These are phyloP conservation scores for Brienomyrus longianalis DNA, from an alignment of 2,113 vertebrate genomes.

Conservation along the genomic window DNA sequence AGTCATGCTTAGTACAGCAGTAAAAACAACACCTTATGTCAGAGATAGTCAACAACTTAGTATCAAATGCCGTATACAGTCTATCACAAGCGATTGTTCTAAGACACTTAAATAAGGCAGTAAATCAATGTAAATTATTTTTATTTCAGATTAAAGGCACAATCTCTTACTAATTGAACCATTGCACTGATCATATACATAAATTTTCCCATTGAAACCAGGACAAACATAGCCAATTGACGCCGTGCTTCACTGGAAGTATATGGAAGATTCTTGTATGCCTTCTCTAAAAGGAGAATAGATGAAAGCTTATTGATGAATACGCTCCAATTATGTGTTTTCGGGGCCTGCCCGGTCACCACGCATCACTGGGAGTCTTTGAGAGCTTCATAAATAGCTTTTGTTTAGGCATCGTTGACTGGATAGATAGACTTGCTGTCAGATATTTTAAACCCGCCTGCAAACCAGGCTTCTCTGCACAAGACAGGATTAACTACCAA, in stretches of 20 bases:
- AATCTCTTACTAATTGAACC: background rate
- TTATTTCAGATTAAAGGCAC: background rate
- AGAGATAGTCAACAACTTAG: background rate
- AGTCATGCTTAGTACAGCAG: constrained; percentile 18
- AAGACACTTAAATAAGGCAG: background rate
- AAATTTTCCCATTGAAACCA: background rate
- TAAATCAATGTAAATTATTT: background rate
- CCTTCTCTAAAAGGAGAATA: background rate
- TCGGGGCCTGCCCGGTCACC: background rate
- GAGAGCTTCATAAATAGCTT: background rate
- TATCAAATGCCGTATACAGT: background rate
- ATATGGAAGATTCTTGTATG: background rate
- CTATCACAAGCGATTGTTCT: background rate
- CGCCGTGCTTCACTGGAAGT: background rate
- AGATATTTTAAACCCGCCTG: background rate
- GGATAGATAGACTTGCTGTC: background rate
- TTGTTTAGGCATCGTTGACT: background rate
- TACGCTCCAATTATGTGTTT: background rate
- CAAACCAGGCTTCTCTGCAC: background rate
- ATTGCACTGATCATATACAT: background rate
- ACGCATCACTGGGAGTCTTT: background rate
- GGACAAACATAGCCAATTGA: background rate
- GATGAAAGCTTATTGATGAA: background rate
- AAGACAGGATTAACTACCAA: background rate
- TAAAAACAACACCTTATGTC: background rate